Conservation (phyloP, 2,888 invertebrate genomes). For the Cyclophora albipunctata region DNA sequence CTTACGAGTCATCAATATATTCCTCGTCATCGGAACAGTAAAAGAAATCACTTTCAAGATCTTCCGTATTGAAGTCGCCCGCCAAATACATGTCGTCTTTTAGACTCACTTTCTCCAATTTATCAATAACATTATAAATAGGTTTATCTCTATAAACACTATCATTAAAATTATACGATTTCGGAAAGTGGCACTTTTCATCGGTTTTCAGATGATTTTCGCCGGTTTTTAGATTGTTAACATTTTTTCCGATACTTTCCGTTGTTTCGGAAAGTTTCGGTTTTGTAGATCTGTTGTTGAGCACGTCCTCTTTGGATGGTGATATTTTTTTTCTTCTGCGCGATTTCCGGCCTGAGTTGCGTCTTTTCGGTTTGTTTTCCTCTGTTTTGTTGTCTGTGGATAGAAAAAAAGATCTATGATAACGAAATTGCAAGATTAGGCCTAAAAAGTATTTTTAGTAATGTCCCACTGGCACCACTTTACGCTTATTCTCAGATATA, state of each 20-base stretch:
- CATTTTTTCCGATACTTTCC: constrained; percentile 53
- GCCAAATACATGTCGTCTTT: constrained; percentile 57
- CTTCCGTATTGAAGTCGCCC: constrained; percentile 50
- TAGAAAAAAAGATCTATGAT: not conserved
- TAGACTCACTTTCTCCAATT: constrained; percentile 52
- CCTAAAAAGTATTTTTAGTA: too few species aligned
- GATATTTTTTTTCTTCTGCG: constrained; percentile 56
- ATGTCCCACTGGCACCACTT: too few species aligned
- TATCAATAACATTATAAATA: constrained; percentile 55
- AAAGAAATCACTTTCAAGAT: constrained; percentile 49
- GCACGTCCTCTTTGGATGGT: constrained; percentile 40
- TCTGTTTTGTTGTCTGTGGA: constrained; percentile 33
- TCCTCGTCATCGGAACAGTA: constrained; percentile 55
- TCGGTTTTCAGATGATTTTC: constrained; percentile 27
- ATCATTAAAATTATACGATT: constrained; percentile 9
- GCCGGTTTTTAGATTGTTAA: constrained; percentile 42
- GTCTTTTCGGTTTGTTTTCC: constrained; percentile 47
- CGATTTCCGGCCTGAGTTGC: constrained; percentile 51
- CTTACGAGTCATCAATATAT: constrained; percentile 55
- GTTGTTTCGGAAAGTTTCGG: constrained; percentile 28
- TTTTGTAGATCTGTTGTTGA: constrained; percentile 15
- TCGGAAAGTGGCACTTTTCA: not conserved
- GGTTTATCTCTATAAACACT: constrained; percentile 26
- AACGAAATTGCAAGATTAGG: too few species aligned
- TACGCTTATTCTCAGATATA: too few species aligned